phyloP scores from a whole-genome alignment of 1,140 invertebrate species.

The Limonius californicus region DNA sequence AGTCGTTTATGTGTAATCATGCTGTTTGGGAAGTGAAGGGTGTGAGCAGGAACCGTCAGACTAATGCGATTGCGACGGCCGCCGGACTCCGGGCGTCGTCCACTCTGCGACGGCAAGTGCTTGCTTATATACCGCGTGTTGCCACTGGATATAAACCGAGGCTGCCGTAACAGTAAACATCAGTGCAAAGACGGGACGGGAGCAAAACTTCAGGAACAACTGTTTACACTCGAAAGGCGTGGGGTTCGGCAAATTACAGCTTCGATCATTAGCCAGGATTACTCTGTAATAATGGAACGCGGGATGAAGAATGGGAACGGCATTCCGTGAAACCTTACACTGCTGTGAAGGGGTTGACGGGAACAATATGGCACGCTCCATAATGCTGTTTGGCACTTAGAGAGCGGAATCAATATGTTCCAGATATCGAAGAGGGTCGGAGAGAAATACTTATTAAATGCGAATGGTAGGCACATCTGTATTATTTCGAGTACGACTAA shows the following conservation, averaged over 20 bases:
- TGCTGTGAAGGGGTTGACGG: conserved; percentile 20
- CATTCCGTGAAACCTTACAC: conserved; percentile 24
- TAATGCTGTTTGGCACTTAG: conserved; percentile 18
- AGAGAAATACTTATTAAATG: neutral
- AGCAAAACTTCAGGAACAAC: conserved; percentile 21
- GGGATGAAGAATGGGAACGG: conserved; percentile 19
- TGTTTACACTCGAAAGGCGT: conserved; percentile 23
- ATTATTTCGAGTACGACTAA: conserved; percentile 14
- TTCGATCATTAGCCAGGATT: conserved; percentile 43
- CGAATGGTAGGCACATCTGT: neutral
- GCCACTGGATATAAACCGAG: neutral
- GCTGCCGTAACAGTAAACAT: conserved; percentile 9
- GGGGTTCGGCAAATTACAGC: conserved; percentile 26
- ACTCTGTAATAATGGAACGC: conserved; percentile 27
- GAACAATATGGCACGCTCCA: conserved; percentile 25
- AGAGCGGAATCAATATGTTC: conserved; percentile 19
- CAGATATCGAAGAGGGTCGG: conserved; percentile 5
- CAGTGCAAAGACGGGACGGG: neutral
- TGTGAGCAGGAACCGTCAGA: conserved; percentile 22
- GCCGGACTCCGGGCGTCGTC: neutral
- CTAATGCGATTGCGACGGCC: conserved; percentile 6
- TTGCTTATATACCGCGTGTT: neutral
- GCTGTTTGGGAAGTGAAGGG: conserved; percentile 19
- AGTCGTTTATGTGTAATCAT: conserved; percentile 37
- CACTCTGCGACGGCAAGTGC: neutral